Conservation (phyloP, 2,113 vertebrate species). For the Martes martes region DNA sequence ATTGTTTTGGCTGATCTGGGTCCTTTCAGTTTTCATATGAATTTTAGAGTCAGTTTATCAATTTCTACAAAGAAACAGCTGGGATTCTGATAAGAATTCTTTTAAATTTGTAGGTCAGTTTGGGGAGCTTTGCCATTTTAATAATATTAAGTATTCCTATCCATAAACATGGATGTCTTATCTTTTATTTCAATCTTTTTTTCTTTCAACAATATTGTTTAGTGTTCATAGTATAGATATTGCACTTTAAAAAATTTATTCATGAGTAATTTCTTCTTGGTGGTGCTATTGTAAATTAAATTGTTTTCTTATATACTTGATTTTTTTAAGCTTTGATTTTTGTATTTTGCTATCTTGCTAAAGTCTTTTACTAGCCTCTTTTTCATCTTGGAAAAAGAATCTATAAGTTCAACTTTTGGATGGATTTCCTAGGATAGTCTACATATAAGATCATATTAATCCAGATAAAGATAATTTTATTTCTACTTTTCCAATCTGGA, state of each 20-base stretch:
- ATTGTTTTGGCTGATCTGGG: neutral
- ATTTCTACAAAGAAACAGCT: neutral
- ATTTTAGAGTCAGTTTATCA: neutral
- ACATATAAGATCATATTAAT: neutral
- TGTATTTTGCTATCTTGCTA: neutral
- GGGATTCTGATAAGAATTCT: neutral
- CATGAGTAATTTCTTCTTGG: neutral
- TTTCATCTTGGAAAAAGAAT: neutral
- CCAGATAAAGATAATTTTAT: neutral
- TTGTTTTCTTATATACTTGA: neutral
- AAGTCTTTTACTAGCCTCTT: neutral
- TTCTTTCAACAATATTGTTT: neutral
- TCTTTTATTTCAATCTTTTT: neutral
- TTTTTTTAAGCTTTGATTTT: neutral
- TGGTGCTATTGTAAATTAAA: neutral
- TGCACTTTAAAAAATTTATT: neutral
- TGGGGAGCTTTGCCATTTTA: neutral
- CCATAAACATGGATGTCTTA: neutral
- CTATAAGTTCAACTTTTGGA: neutral
- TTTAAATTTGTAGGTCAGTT: neutral
- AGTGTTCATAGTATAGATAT: neutral
- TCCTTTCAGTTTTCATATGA: neutral
- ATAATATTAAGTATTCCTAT: neutral
- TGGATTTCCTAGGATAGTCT: neutral
- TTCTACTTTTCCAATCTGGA: neutral